phyloP scores from a whole-genome alignment of 1,140 invertebrate genomes.

The Drosophila mojavensis region DNA sequence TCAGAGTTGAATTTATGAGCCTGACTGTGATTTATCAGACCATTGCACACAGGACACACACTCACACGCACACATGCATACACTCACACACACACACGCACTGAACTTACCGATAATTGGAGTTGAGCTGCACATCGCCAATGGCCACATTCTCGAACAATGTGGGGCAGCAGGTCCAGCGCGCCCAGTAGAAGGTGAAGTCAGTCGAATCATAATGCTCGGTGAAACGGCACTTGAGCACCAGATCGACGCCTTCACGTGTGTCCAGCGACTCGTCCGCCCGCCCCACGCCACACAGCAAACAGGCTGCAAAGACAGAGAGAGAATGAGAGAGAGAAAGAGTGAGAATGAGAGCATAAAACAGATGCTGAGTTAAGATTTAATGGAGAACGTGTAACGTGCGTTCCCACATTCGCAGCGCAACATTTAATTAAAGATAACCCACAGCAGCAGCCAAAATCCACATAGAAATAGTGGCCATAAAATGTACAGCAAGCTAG shows the following conservation, averaged over 20 bases:
- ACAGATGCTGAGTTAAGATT: not conserved
- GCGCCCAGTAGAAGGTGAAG: slow-evolving; percentile 91
- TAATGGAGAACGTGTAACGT: slow-evolving; percentile 17
- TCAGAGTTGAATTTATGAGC: slow-evolving; percentile 76
- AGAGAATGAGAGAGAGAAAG: not conserved
- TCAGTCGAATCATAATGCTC: slow-evolving; percentile 87
- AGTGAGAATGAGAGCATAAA: not conserved
- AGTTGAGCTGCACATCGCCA: slow-evolving; percentile 89
- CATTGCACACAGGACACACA: slow-evolving; percentile 64
- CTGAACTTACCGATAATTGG: slow-evolving; percentile 90
- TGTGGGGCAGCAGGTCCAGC: slow-evolving; percentile 86
- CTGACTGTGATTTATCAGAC: slow-evolving; percentile 75
- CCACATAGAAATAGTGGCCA: slow-evolving; percentile 4
- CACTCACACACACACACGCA: slow-evolving; percentile 5
- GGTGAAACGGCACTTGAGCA: slow-evolving; percentile 91
- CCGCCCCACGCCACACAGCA: slow-evolving; percentile 24
- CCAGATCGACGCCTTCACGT: slow-evolving; percentile 90
- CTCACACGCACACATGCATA: not conserved
- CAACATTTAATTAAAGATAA: slow-evolving; percentile 66
- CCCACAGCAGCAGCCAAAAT: slow-evolving; percentile 19
- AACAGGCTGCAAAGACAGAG: slow-evolving; percentile 1
- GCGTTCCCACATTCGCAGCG: slow-evolving; percentile 49
- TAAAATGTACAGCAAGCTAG: not conserved
- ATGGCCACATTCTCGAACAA: slow-evolving; percentile 92
- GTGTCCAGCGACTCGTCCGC: slow-evolving; percentile 87